Evolutionary conservation across 2,113 vertebrate species (phyloP).

Genomic region (Pelusios castaneus): DNA sequence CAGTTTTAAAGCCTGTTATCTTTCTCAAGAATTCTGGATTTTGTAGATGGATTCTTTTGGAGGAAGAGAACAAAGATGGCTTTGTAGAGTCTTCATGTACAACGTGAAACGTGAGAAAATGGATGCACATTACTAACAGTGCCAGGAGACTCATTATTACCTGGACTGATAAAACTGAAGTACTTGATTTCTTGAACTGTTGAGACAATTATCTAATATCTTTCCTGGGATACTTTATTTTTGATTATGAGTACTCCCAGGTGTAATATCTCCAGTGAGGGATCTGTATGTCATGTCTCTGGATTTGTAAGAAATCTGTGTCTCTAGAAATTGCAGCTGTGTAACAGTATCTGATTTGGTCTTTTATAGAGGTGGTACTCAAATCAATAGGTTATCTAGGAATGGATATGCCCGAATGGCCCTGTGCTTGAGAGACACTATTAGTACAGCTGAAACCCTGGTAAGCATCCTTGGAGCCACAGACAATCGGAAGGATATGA

Average conservation of each 20-base stretch:
- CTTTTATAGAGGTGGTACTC: too few species aligned
- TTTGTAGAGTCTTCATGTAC: background rate
- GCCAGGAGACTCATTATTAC: background rate
- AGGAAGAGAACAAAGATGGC: background rate
- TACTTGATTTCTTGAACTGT: background rate
- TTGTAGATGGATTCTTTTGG: background rate
- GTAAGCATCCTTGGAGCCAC: background rate
- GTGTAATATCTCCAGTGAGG: background rate
- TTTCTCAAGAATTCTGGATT: background rate
- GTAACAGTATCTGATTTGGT: background rate
- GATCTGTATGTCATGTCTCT: background rate
- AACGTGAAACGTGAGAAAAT: background rate
- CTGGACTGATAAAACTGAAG: background rate
- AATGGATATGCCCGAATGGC: background rate
- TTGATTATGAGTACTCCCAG: fast-evolving
- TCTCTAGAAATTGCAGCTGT: background rate
- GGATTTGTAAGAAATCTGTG: background rate
- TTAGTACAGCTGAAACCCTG: background rate
- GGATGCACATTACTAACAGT: background rate
- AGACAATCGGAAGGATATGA: background rate
- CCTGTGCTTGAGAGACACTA: background rate
- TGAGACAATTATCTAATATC: background rate
- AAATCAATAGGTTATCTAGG: background rate
- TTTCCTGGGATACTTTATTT: background rate
- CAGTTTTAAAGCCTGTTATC: background rate